Evolutionary conservation across 2,888 invertebrate genomes (phyloP).

Genomic region (Euphydryas editha): DNA sequence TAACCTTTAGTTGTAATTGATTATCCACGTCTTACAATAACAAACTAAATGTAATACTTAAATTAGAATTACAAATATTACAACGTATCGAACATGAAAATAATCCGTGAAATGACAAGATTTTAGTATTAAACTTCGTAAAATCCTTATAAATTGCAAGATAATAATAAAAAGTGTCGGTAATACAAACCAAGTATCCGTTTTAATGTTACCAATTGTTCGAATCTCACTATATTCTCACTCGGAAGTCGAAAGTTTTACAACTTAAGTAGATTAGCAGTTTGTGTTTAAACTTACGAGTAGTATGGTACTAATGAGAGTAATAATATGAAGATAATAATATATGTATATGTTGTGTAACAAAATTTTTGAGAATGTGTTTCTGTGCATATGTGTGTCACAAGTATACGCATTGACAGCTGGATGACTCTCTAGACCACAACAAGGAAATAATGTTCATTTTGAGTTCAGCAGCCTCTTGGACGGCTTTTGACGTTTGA

Average conservation of each 20-base stretch:
- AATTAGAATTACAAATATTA: slow-evolving; percentile 29
- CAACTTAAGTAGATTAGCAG: no score
- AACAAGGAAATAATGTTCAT: no score
- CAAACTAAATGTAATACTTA: not conserved
- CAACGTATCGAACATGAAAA: slow-evolving; percentile 31
- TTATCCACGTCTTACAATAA: not conserved
- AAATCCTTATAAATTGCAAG: slow-evolving; percentile 50
- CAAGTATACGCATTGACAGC: no score
- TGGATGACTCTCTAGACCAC: no score
- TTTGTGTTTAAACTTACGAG: not conserved
- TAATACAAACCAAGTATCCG: slow-evolving; percentile 30
- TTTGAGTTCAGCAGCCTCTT: no score
- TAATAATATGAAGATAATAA: no score
- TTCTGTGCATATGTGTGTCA: no score
- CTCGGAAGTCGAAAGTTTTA: not conserved
- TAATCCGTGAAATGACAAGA: slow-evolving; percentile 45
- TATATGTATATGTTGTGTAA: no score
- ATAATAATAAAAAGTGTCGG: slow-evolving; percentile 43
- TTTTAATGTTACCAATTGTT: slow-evolving; percentile 13
- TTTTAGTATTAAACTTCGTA: slow-evolving; percentile 48
- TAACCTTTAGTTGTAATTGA: not conserved
- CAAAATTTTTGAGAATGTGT: no score
- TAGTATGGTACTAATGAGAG: no score
- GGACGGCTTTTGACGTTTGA: no score
- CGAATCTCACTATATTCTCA: slow-evolving; percentile 19